Evolutionary conservation across 2,888 invertebrate species (phyloP), one percentile per base, ranked within the genome.

Genomic region (Cosmia pyralina): DNA sequence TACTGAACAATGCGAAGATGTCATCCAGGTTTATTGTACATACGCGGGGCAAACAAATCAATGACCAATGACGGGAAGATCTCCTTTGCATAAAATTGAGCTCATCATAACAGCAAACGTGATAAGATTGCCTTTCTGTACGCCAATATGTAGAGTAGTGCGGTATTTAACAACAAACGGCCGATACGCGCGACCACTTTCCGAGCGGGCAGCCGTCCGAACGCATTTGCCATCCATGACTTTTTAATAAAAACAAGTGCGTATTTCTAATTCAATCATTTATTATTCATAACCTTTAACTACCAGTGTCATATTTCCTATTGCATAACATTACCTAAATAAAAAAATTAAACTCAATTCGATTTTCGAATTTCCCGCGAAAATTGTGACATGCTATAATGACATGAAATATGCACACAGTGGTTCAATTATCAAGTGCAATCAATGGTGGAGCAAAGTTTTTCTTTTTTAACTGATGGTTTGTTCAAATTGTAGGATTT

Each of bases 401-500:
- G 60, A 81, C 85, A 85, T 81, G 82, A n/a, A 70, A 73, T 76
- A 48, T 50, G 28, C 48, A 38, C 38, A 38, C n/a, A 76, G 81
- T 80, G 79, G 79, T 67, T 83, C 91, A 90, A 94, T 95, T 94
- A 94, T 77, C 85, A 67, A 67, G 93, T 91, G 92, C 88, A 93
- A 90, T 92, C 91, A 91, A 83, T 86, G 83, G 91, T 92, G 89
- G 88, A 92, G 91, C 89, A 90, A 89, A 87, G 88, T 89, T 92
- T 92, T 92, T 90, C 89, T 90, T 92, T 92, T 91, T 93, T 78
- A 94, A 94, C 89, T 84, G 88, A 86, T 90, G 90, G 90, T 93
- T 92, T 92, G 87, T 93, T 94, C 78, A 91, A 95, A 95, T 96
- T 96, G 92, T 94, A 96, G 96, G 95, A 87, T 94, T 94, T 94